Evolutionary conservation across 2,797 vertebrate genomes (phyloP).

Genomic region (Eulemur rubriventer): DNA sequence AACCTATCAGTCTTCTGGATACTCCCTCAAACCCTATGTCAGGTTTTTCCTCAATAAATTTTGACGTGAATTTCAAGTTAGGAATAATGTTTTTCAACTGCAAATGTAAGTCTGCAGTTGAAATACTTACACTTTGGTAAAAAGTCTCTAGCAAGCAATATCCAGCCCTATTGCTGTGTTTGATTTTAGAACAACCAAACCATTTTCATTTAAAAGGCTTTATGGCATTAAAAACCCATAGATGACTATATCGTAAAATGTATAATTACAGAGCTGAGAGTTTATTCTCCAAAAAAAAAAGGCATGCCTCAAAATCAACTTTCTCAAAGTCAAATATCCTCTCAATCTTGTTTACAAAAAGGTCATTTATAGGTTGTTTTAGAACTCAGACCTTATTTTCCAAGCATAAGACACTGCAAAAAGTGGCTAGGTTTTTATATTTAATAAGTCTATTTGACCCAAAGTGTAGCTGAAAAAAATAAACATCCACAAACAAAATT

Average conservation of each 20-base stretch:
- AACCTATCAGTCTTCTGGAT: slow-evolving; percentile 6
- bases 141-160: slow-evolving; percentile 1
- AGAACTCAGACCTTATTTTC: slow-evolving; percentile 30
- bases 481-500: slow-evolving; percentile 21
- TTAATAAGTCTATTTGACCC: slow-evolving; percentile 28
- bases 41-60: slow-evolving; percentile 42
- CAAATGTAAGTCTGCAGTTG: slow-evolving; percentile 1
- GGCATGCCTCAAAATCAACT: slow-evolving; percentile 20
- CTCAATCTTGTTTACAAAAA: slow-evolving; percentile 40
- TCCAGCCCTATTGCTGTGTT: slow-evolving; percentile 1
- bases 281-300: slow-evolving; percentile 48
- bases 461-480: slow-evolving; percentile 18
- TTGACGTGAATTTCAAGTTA: slow-evolving; percentile 40
- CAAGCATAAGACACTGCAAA: neutral
- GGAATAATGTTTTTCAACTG: slow-evolving; percentile 10
- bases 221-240: neutral
- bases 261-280: slow-evolving; percentile 32
- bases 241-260: slow-evolving; percentile 24
- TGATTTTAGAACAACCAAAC: slow-evolving; percentile 39
- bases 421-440: slow-evolving; percentile 50
- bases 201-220: slow-evolving; percentile 50
- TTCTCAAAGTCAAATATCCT: slow-evolving; percentile 47
- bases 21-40: neutral
- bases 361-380: slow-evolving; percentile 26
- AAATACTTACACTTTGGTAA: slow-evolving; percentile 40